Evolutionary conservation across 2,113 vertebrate genomes (phyloP), one percentile per base, ranked within the genome.

Genomic region (Pangasianodon gigas): DNA sequence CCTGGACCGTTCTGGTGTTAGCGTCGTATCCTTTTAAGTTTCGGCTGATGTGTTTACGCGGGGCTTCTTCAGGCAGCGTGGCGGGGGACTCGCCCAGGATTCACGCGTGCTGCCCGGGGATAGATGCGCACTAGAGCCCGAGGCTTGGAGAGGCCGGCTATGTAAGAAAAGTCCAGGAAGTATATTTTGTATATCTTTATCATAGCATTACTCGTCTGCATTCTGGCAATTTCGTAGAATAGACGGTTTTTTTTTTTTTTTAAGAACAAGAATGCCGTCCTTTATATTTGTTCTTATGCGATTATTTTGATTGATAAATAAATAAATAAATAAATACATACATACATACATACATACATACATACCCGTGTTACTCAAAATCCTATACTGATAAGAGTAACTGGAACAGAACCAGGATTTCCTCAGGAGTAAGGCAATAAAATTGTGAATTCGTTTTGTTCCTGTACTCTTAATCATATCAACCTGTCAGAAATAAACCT

Each of bases 1-100:
- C 16, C 94, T 96, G 0, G 94, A 95, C 46, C 92, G 92, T 18
- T 21, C 94, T 0, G 6, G 85, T 0, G 54, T 80, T 0, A 26
- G 1, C 10, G 75, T 96, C 52, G 96, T 97, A 97, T 97, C 96
- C 95, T 96, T 95, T 87, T 4, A 21, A 2, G 19, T 16, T 79
- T 86, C 37, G 21, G 37, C 1, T 48, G n/a, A 32, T 16, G 6
- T 58, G 44, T n/a, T 88, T 24, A n/a, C 19, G 3, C 26, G 65
- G 16, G 4, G 65, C 13, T 88, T 58, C 3, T n/a, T 16, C 11
- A 18, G 24, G 51, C 77, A 29, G 29, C 19, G 13, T 7, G 79
- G n/a, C 9, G 10, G 37, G 7, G 4, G 58, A 44, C 6, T n/a
- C 56, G 18, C 2, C 18, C 52, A 5, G 77, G 37, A 13, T 51